Evolutionary conservation across 2,797 vertebrate species (phyloP), one percentile per base, ranked within the genome.

Genomic region (Clamator glandarius): DNA sequence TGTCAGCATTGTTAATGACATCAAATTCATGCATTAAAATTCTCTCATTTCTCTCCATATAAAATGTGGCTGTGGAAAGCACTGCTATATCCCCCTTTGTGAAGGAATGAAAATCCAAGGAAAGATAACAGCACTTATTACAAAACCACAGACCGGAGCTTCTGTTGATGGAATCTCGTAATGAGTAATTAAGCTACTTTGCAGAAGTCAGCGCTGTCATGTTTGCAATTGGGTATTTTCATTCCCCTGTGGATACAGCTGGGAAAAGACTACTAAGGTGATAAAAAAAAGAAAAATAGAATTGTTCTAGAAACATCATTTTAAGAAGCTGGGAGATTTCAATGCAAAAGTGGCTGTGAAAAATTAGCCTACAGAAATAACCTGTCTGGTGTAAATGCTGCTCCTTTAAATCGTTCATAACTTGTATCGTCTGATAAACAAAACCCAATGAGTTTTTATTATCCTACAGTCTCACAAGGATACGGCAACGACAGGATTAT

Each of bases 1-100:
- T 99, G 98, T 98, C 98, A 97, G 97, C 58, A 96, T 97, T 97
- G 98, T 98, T 98, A 98, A 99, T 98, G 98, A 98, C 98, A 98
- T 97, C 97, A 97, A 98, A 98, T 98, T 98, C 98, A 97, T 97
- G 97, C 97, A 97, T 96, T 98, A 97, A 97, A 97, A 98, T 98
- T 97, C 97, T 97, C 95, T 97, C 92, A 79, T 97, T 98, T 97
- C 96, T 96, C 96, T 97, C 96, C 63, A 55, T 97, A 95, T 94
- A 97, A 95, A 98, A 98, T 96, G 98, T 98, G 98, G 97, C 96
- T 96, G 92, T 91, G 69, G 96, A 97, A 97, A 97, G 93, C 97
- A 66, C 97, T 96, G 97, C 98, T 97, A 96, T 96, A 95, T 98
- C 97, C 98, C 97, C 97, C 98, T 98, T 98, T 98, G 98, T 96